Conservation (phyloP, 35 echinoderm and acorn worm genomes). For the Hemicentrotus pulcherrimus region DNA sequence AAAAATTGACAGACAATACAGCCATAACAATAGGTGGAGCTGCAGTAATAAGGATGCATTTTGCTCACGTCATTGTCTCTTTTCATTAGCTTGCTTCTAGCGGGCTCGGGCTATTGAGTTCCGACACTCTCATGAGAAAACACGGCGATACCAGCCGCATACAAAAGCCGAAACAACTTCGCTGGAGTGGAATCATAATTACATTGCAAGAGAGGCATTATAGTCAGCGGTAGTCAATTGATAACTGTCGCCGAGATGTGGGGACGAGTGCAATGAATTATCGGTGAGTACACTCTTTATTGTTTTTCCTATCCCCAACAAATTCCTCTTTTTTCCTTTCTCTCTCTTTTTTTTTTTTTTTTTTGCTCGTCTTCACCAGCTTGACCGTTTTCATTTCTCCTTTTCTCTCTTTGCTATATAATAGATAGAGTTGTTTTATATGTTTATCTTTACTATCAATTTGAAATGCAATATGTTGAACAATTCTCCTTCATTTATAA, state of each 20-base stretch:
- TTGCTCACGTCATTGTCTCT: not conserved
- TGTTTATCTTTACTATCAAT: too few relatives aligned
- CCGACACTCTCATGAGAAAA: not conserved
- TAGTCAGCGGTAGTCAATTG: not conserved
- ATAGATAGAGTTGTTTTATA: too few relatives aligned
- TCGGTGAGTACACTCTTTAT: not conserved
- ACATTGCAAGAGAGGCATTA: not conserved
- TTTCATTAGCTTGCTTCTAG: not conserved
- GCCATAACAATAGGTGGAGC: not conserved
- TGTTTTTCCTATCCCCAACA: too few relatives aligned
- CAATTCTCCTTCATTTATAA: too few relatives aligned
- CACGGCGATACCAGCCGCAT: not conserved
- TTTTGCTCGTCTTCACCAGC: too few relatives aligned
- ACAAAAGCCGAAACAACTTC: not conserved
- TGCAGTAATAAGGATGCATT: not conserved
- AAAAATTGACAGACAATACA: not conserved
- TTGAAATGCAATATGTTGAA: too few relatives aligned
- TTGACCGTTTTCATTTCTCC: too few relatives aligned
- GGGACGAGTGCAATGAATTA: not conserved
- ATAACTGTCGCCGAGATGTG: not conserved
- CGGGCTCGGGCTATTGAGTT: not conserved
- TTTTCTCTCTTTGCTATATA: too few relatives aligned
- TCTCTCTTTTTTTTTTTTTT: too few relatives aligned
- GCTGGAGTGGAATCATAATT: not conserved
- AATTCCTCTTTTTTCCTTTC: too few relatives aligned